Evolutionary conservation across 2,888 invertebrate species (phyloP).

Genomic region (Eremobia ochroleuca): DNA sequence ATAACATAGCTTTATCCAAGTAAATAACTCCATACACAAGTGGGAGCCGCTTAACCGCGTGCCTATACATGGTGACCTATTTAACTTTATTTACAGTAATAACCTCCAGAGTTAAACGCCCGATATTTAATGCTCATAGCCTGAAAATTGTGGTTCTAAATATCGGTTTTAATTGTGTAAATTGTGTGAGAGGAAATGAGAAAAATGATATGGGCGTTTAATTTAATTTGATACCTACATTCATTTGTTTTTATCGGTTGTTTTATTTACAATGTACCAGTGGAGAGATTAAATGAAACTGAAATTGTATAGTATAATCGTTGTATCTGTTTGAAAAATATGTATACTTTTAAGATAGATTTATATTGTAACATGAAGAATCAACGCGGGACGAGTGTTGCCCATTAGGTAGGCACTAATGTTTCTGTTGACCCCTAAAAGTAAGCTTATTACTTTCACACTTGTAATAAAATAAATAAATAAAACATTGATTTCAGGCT

Average conservation of each 20-base stretch:
- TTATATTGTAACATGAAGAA: background rate
- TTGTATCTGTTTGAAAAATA: background rate
- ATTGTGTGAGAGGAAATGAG: slow-evolving; percentile 33
- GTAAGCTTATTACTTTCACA: background rate
- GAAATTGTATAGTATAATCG: background rate
- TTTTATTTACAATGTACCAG: background rate
- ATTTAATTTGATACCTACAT: slow-evolving; percentile 10
- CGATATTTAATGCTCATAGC: slow-evolving; percentile 48
- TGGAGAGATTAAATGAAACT: background rate
- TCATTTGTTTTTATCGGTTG: slow-evolving; percentile 10
- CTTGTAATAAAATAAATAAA: background rate
- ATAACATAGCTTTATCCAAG: slow-evolving; percentile 16
- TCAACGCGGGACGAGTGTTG: background rate
- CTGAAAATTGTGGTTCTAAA: slow-evolving; percentile 45
- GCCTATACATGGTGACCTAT: slow-evolving; percentile 52
- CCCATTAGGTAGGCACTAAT: background rate
- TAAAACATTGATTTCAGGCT: background rate
- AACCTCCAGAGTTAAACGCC: slow-evolving; percentile 41
- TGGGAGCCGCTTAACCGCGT: slow-evolving; percentile 36
- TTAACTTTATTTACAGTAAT: slow-evolving; percentile 48
- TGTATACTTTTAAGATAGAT: background rate
- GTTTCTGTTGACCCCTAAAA: background rate
- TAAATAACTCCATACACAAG: slow-evolving; percentile 40
- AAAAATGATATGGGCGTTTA: slow-evolving; percentile 6
- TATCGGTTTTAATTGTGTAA: slow-evolving; percentile 24